These are phyloP conservation scores for Miniopterus natalensis DNA, from an alignment of 2,113 vertebrate genomes.

Conservation along the genomic window DNA sequence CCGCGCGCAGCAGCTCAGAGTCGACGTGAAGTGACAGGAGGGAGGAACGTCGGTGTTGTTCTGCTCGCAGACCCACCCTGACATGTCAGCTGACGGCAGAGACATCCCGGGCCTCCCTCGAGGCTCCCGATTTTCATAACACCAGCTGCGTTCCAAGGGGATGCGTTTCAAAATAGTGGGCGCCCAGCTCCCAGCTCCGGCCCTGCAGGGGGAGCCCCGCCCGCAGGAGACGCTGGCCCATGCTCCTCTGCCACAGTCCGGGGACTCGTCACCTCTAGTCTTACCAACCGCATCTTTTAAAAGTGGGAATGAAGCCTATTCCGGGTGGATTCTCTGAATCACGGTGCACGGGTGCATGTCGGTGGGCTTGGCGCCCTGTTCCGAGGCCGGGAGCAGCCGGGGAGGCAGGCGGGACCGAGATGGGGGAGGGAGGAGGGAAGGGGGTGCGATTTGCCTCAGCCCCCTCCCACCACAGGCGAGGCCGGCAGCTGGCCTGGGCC, in stretches of 20 bases:
- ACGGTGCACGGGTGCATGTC: no score
- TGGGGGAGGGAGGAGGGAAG: no score
- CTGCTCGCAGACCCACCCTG: slow-evolving; percentile 42
- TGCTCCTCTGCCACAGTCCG: no score
- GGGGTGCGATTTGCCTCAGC: accelerated
- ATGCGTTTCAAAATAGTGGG: not conserved
- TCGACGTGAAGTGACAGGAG: slow-evolving; percentile 81
- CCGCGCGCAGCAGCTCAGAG: slow-evolving; percentile 74
- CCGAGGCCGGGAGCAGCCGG: not conserved
- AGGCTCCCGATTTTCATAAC: slow-evolving; percentile 68
- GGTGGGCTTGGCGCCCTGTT: not conserved
- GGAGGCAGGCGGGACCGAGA: not conserved
- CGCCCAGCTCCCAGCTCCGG: not conserved
- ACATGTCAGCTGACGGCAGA: slow-evolving; percentile 67
- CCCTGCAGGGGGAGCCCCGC: no score
- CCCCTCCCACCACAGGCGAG: not conserved
- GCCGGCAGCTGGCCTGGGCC: not conserved
- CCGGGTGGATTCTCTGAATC: not conserved
- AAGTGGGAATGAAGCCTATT: not conserved
- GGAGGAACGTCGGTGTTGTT: slow-evolving; percentile 75
- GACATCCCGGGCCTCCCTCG: slow-evolving; percentile 13
- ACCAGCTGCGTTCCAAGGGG: not conserved
- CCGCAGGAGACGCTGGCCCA: no score
- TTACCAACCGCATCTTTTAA: not conserved
- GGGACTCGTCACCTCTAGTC: not conserved